These are phyloP conservation scores for Synanthedon formicaeformis DNA, from an alignment of 2,888 invertebrate species.

Conservation along the genomic window DNA sequence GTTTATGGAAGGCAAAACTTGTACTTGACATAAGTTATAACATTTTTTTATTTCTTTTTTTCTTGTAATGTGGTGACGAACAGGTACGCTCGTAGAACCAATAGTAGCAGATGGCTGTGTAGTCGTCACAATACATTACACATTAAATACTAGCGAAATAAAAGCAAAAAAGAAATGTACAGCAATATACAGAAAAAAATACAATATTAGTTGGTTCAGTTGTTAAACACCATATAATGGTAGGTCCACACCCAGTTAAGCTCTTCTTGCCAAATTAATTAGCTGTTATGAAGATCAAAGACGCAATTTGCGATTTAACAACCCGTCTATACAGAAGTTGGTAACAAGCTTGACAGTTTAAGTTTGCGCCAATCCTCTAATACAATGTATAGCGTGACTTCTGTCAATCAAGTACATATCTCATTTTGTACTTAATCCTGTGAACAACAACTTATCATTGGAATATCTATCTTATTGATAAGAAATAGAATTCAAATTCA, in stretches of 20 bases:
- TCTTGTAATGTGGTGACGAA: too few relatives aligned
- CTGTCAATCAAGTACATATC: slow-evolving; percentile 47
- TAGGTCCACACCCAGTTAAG: slow-evolving; percentile 35
- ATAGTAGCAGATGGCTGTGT: too few relatives aligned
- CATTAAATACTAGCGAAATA: too few relatives aligned
- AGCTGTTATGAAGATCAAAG: slow-evolving; percentile 62
- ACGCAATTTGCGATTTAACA: slow-evolving; percentile 43
- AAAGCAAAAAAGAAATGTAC: too few relatives aligned
- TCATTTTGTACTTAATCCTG: slow-evolving; percentile 27
- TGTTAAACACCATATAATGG: background rate
- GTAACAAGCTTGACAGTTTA: slow-evolving; percentile 49
- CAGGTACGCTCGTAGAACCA: too few relatives aligned
- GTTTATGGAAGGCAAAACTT: too few relatives aligned
- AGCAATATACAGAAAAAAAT: slow-evolving; percentile 23
- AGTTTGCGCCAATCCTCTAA: slow-evolving; percentile 43
- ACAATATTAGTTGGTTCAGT: slow-evolving; percentile 19
- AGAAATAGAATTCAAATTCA: slow-evolving; percentile 16
- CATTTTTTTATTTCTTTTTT: too few relatives aligned
- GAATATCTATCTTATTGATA: slow-evolving; percentile 16
- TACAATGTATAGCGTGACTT: slow-evolving; percentile 43
- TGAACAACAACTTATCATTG: slow-evolving; percentile 9
- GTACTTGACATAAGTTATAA: too few relatives aligned
- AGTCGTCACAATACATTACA: too few relatives aligned
- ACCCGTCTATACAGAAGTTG: slow-evolving; percentile 13
- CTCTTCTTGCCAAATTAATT: slow-evolving; percentile 56